phyloP scores from a whole-genome alignment of 1,140 invertebrate species.

The Trachymyrmex septentrionalis region DNA sequence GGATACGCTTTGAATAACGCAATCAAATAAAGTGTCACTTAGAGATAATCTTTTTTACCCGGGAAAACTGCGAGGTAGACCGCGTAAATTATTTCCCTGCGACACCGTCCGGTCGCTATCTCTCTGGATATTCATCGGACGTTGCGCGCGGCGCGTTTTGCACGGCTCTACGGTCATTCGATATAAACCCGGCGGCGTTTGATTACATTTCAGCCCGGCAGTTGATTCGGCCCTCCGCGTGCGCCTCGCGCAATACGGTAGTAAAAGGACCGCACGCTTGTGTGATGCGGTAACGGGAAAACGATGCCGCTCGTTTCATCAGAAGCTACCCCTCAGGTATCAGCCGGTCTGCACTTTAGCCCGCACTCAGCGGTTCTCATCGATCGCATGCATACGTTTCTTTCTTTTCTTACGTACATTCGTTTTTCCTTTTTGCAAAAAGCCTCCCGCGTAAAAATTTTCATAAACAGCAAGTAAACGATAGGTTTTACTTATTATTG shows the following conservation, averaged over 20 bases:
- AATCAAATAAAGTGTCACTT: conserved; percentile 9
- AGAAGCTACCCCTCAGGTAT: conserved; percentile 47
- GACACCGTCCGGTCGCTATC: conserved; percentile 4
- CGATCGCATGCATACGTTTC: background rate
- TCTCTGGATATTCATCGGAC: conserved; percentile 21
- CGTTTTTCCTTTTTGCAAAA: background rate
- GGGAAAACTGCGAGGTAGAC: background rate
- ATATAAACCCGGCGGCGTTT: conserved; percentile 58
- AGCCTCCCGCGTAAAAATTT: background rate
- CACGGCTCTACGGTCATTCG: conserved; percentile 41
- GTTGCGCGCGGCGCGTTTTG: conserved; percentile 7
- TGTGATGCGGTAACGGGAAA: conserved; percentile 39
- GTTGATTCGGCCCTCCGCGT: conserved; percentile 41
- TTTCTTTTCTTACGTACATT: background rate
- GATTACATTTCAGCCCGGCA: conserved; percentile 57
- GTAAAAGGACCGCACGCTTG: conserved; percentile 45
- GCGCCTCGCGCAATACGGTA: conserved; percentile 15
- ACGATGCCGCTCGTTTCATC: conserved; percentile 55
- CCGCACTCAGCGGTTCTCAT: conserved; percentile 25
- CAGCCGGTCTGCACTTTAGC: conserved; percentile 15
- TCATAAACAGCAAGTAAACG: too few relatives aligned
- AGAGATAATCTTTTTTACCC: background rate
- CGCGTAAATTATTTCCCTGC: conserved; percentile 9
- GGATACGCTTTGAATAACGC: background rate
- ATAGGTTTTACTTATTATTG: too few relatives aligned